A percentile compares a stretch with the other conserved stretches of the same genome.
Evolutionary conservation across 2,888 invertebrate genomes (phyloP).

Genomic region (Lepas anatifera): DNA sequence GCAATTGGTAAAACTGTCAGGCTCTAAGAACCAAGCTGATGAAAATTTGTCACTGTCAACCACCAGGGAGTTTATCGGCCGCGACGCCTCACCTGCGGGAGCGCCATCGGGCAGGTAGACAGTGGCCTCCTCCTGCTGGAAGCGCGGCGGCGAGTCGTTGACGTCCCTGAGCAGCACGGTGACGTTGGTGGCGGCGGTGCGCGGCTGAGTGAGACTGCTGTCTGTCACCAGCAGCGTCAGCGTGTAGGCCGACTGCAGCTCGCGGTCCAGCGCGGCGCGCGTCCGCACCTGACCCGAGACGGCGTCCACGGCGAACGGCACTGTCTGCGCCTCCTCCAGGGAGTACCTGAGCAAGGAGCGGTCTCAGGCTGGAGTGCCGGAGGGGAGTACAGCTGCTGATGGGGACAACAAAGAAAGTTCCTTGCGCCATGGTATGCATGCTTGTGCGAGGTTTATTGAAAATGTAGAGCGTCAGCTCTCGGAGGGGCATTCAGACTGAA

Average conservation of each 20-base stretch:
- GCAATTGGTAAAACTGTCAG: too few species aligned
- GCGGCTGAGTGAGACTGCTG: constrained; percentile 70
- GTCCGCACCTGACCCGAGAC: constrained; percentile 70
- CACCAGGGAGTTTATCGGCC: too few species aligned
- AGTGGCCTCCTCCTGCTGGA: constrained; percentile 55
- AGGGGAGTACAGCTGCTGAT: too few species aligned
- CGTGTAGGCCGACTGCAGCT: constrained; percentile 66
- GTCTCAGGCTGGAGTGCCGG: too few species aligned
- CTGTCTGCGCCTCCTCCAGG: constrained; percentile 42
- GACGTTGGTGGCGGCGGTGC: constrained; percentile 53
- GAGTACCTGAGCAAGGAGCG: constrained; percentile 25
- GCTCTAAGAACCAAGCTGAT: too few species aligned
- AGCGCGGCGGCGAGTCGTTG: constrained; percentile 36
- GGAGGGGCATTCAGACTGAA: too few species aligned
- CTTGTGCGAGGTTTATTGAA: too few species aligned
- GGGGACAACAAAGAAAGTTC: too few species aligned
- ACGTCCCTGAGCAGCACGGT: constrained; percentile 40
- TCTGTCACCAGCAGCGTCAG: constrained; percentile 78
- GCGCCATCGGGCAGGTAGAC: constrained; percentile 73
- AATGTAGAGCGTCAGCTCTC: too few species aligned
- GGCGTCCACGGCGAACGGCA: constrained; percentile 87
- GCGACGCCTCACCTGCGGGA: constrained; percentile 47
- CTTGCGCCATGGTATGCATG: too few species aligned
- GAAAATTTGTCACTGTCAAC: too few species aligned
- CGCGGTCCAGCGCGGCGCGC: constrained; percentile 67